Conservation (phyloP, 1,140 invertebrate genomes). For the Hylaeus anthracinus region DNA sequence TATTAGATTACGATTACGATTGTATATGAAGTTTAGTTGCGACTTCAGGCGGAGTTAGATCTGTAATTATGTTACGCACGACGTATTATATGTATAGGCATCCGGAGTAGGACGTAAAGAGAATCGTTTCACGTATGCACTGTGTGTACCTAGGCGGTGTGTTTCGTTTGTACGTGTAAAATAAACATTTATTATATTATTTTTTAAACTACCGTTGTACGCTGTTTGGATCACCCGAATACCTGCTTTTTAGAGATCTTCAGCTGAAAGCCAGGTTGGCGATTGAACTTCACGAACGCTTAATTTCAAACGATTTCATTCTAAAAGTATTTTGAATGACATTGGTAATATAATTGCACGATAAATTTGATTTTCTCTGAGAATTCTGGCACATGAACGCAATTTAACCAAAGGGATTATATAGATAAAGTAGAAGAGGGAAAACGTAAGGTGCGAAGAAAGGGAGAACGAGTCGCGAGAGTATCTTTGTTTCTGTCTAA, state of each 20-base stretch:
- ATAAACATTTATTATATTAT: slow-evolving; percentile 74
- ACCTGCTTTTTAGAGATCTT: not conserved
- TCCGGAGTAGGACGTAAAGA: slow-evolving; percentile 27
- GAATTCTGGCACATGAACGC: no score
- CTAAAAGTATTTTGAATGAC: no score
- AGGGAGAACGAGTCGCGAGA: no score
- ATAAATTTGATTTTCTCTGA: no score
- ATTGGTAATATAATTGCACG: no score
- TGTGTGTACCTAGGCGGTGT: slow-evolving; percentile 64
- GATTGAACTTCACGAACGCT: no score
- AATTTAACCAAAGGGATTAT: no score
- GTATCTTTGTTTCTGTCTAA: no score
- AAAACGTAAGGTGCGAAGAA: no score
- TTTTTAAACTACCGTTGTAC: slow-evolving; percentile 54
- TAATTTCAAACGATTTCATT: no score
- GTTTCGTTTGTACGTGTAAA: slow-evolving; percentile 74
- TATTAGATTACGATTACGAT: slow-evolving; percentile 54
- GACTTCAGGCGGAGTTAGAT: slow-evolving; percentile 57
- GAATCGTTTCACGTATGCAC: slow-evolving; percentile 23
- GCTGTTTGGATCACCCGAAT: not conserved
- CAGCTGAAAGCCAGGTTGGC: no score
- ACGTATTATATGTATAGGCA: slow-evolving; percentile 35
- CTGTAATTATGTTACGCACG: slow-evolving; percentile 62
- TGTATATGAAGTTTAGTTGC: slow-evolving; percentile 37
- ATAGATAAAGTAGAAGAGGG: no score